phyloP scores from a whole-genome alignment of 2,113 vertebrate species.

The Crocuta crocuta region DNA sequence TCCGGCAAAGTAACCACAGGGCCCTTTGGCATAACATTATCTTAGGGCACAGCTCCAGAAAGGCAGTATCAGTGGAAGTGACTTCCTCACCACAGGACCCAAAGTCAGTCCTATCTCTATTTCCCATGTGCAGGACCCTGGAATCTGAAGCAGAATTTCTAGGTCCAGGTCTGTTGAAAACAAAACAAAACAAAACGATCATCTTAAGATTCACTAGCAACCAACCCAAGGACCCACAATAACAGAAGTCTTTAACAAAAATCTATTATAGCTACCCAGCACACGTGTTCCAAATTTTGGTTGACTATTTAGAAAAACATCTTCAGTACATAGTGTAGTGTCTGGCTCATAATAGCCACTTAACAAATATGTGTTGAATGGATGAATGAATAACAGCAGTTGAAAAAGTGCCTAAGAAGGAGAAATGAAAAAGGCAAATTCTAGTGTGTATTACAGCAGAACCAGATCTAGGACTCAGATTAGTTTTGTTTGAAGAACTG shows the following conservation, averaged over 20 bases:
- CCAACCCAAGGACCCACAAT: background rate
- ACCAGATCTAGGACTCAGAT: background rate
- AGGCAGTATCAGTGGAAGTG: background rate
- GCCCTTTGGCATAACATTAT: slow-evolving; percentile 36
- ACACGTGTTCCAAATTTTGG: slow-evolving; percentile 2
- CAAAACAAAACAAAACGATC: background rate
- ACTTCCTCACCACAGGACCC: background rate
- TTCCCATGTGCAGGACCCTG: background rate
- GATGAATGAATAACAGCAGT: background rate
- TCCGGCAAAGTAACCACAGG: background rate
- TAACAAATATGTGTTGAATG: background rate
- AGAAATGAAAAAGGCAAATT: slow-evolving; percentile 34
- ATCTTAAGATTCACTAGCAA: slow-evolving; percentile 25
- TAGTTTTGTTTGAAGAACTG: slow-evolving; percentile 25
- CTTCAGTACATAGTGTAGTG: background rate
- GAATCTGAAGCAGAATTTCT: slow-evolving; percentile 34
- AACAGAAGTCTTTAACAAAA: slow-evolving; percentile 2
- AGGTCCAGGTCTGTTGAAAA: background rate
- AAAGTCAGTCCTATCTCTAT: slow-evolving; percentile 13
- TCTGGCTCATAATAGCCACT: background rate
- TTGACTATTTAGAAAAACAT: background rate
- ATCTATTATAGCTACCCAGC: background rate
- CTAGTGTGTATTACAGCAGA: background rate
- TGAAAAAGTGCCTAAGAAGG: background rate
- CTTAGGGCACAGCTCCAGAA: slow-evolving; percentile 31